Evolutionary conservation across 2,888 invertebrate species (phyloP).

Genomic region (Drosophila emarginata): DNA sequence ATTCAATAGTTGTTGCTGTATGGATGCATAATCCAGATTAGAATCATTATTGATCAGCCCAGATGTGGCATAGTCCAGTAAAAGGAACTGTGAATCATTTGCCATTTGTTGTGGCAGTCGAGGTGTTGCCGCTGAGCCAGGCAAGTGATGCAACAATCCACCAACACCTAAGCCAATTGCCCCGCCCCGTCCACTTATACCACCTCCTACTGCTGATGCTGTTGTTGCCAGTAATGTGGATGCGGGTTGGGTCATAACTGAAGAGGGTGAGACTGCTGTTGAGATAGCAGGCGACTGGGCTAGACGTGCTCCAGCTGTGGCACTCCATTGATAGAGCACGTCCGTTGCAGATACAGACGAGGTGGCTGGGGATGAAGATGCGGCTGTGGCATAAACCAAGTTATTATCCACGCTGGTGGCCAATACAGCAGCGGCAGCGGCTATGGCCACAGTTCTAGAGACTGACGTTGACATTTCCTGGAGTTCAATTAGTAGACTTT

Average conservation of each 20-base stretch:
- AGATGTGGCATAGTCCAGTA: slow-evolving; percentile 47
- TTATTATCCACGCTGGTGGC: slow-evolving; percentile 57
- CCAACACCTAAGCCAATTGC: slow-evolving; percentile 18
- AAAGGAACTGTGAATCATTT: slow-evolving; percentile 45
- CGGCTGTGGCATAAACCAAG: slow-evolving; percentile 37
- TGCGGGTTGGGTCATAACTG: slow-evolving; percentile 5
- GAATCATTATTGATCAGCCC: slow-evolving; percentile 39
- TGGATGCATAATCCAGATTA: slow-evolving; percentile 56
- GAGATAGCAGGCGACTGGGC: slow-evolving; percentile 25
- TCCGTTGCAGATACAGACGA: slow-evolving; percentile 34
- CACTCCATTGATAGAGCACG: slow-evolving; percentile 60
- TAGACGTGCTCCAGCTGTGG: slow-evolving; percentile 42
- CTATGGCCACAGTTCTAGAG: slow-evolving; percentile 46
- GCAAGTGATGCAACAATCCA: not conserved
- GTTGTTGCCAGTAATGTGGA: slow-evolving; percentile 6
- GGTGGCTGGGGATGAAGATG: slow-evolving; percentile 37
- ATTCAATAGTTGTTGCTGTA: slow-evolving; percentile 53
- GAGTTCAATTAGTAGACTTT: slow-evolving; percentile 39
- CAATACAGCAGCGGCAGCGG: slow-evolving; percentile 42
- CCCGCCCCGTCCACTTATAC: not conserved
- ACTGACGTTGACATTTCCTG: slow-evolving; percentile 50
- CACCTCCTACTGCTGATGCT: not conserved
- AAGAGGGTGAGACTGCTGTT: not conserved
- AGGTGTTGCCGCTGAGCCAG: not conserved
- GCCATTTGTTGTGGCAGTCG: not conserved